Conservation (phyloP, 1,140 invertebrate genomes). For the Drosophila pseudoananassae region DNA sequence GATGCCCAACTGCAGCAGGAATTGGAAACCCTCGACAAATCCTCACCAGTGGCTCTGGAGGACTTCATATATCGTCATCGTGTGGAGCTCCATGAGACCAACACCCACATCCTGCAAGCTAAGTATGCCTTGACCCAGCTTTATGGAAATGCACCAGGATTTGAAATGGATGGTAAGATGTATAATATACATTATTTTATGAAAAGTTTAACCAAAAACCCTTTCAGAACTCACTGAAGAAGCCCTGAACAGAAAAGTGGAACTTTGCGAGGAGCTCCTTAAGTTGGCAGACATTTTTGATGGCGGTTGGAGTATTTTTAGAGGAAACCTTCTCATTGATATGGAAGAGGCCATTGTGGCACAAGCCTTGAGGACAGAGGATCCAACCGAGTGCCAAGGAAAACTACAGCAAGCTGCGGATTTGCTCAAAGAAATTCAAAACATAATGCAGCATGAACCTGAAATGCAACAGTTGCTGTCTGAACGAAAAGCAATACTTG, state of each 20-base stretch:
- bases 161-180: slow-evolving; percentile 85
- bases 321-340: slow-evolving; percentile 87
- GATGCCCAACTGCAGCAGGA: slow-evolving; percentile 87
- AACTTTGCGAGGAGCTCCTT: slow-evolving; percentile 88
- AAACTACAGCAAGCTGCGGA: slow-evolving; percentile 48
- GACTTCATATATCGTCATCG: slow-evolving; percentile 87
- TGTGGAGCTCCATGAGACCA: slow-evolving; percentile 86
- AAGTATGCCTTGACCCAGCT: slow-evolving; percentile 88
- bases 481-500: slow-evolving; percentile 41
- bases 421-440: slow-evolving; percentile 46
- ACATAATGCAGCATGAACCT: slow-evolving; percentile 64
- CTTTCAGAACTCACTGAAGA: slow-evolving; percentile 86
- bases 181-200: background rate
- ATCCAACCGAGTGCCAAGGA: slow-evolving; percentile 30
- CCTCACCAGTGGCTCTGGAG: slow-evolving; percentile 86
- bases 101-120: slow-evolving; percentile 87
- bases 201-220: no score
- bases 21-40: slow-evolving; percentile 86
- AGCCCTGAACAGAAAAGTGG: slow-evolving; percentile 86
- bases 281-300: slow-evolving; percentile 87
- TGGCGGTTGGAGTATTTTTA: slow-evolving; percentile 87
- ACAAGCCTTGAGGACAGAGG: slow-evolving; percentile 84
- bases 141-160: slow-evolving; percentile 87
- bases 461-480: slow-evolving; percentile 57
- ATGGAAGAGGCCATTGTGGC: slow-evolving; percentile 86